Evolutionary conservation across 1,140 invertebrate genomes (phyloP).

Genomic region (Trichomalopsis sarcophagae): DNA sequence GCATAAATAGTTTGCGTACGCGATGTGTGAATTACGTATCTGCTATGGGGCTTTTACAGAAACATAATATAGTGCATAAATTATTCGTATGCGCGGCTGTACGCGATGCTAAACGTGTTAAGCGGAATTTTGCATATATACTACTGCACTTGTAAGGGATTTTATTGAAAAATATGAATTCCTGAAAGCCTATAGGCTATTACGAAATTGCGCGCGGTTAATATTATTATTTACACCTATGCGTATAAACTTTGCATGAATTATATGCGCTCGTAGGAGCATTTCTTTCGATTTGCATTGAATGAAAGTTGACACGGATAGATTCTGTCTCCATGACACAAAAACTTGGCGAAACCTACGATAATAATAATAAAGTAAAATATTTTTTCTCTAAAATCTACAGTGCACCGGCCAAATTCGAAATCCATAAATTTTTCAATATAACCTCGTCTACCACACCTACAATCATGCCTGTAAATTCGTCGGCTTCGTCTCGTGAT

Average conservation of each 20-base stretch:
- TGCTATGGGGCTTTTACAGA: not conserved
- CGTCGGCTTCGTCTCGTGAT: not conserved
- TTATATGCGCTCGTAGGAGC: not conserved
- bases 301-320: not conserved
- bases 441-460: no score
- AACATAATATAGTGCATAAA: not conserved
- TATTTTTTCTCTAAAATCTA: no score
- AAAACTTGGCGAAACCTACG: not conserved
- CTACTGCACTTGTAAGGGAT: not conserved
- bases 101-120: not conserved
- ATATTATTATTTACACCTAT: not conserved
- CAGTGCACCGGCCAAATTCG: no score
- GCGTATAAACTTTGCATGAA: not conserved
- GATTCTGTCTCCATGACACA: conserved; percentile 1
- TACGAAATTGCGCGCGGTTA: not conserved
- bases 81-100: not conserved
- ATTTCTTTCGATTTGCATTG: not conserved
- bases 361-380: not conserved
- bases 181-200: not conserved
- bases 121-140: not conserved
- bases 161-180: not conserved
- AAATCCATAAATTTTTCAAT: no score
- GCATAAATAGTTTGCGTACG: no score
- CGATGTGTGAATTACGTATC: no score
- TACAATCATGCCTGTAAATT: not conserved